Conservation (phyloP, 2,797 vertebrate genomes). For the Bradypodion pumilum region DNA sequence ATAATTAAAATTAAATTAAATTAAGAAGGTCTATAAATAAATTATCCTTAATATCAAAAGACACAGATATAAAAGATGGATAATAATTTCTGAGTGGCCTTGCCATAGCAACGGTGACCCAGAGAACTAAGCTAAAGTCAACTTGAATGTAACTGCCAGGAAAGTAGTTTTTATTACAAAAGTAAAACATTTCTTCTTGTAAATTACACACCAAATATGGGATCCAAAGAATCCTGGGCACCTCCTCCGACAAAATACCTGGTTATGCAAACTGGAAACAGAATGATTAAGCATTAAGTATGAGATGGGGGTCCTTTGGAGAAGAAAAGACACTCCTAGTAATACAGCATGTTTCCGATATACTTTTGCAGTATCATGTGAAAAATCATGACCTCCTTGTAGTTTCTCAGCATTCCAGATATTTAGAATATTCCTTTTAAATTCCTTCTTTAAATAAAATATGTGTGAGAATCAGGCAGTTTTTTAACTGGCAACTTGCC, state of each 20-base stretch:
- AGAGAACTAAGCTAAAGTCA: background rate
- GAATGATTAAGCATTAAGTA: background rate
- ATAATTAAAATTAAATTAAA: too few relatives aligned
- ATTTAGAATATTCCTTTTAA: conserved; percentile 43
- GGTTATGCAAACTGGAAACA: background rate
- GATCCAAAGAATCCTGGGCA: too few relatives aligned
- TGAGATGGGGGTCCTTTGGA: background rate
- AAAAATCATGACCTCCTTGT: conserved; percentile 45
- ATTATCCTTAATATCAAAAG: background rate
- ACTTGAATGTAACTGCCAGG: background rate
- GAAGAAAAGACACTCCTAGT: too few relatives aligned
- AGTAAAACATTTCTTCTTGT: background rate
- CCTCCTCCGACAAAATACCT: too few relatives aligned
- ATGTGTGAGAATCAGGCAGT: conserved; percentile 9
- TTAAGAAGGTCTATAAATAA: too few relatives aligned
- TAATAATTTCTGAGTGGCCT: background rate
- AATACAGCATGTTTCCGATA: background rate
- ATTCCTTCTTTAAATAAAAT: conserved; percentile 30
- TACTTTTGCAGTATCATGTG: conserved; percentile 36
- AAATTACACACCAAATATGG: background rate
- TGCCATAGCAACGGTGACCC: background rate
- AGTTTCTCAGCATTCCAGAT: conserved; percentile 53
- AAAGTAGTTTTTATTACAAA: conserved; percentile 3
- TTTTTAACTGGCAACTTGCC: conserved; percentile 19
- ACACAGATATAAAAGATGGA: background rate